Evolutionary conservation across 2,113 vertebrate species (phyloP), one percentile per base, ranked within the genome.

Genomic region (Passer domesticus): DNA sequence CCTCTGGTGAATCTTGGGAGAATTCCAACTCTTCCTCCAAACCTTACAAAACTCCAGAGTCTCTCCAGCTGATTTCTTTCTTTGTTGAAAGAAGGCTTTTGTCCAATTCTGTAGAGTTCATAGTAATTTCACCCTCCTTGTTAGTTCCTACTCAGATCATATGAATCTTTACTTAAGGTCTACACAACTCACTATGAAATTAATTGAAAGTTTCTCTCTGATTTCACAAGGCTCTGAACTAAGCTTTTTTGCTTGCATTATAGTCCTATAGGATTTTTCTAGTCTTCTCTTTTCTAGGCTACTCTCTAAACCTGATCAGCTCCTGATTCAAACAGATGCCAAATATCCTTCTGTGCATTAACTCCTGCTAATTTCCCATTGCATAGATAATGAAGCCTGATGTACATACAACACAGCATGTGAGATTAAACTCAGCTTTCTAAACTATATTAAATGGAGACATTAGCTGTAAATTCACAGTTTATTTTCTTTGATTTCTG

Each of bases 311-410:
- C n/a, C 24, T 64, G 55, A 93, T 88, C 33, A 55, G 31, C 33
- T 92, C 78, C 79, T 78, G 55, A 35, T 63, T 92, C 56, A 81
- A 95, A 89, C 31, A 94, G 56, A 60, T 90, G 90, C 55, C 83
- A 96, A 52, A 87, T 63, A 60, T 41, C 66, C 47, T 87, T 49
- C 76, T 92, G 83, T 70, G 69, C 53, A 33, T 46, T 53, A 70
- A 58, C 70, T 89, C 46, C 53, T 83, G 41, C 58, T 87, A 66
- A 92, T 94, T 94, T 87, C 8, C 2, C 18, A 41, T 47, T 67
- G 62, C 59, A 30, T 70, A n/a, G 15, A 50, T 86, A 90, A 92
- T 75, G 55, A 72, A 83, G 6, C 56, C 62, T 76, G 82, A 81
- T 0, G 0, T 35, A 30, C 1, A 5, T 52, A 81, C 14, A 50